Conservation (phyloP, 2,113 vertebrate species). For the Austrofundulus limnaeus region DNA sequence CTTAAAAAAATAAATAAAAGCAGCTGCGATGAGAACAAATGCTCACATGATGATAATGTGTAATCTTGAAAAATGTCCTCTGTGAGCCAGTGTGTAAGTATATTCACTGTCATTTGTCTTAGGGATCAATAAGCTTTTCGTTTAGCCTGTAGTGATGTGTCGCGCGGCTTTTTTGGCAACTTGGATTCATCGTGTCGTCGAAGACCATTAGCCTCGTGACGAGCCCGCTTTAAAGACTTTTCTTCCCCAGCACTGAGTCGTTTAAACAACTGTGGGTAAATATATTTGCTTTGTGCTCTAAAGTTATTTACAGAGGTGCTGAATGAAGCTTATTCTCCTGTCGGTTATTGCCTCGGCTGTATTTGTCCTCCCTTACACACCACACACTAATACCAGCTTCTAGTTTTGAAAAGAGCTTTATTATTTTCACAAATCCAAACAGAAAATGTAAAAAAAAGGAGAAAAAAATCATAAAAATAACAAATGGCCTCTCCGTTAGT, state of each 20-base stretch:
- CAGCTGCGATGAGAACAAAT: not conserved
- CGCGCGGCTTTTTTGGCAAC: constrained; percentile 91
- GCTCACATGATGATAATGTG: not conserved
- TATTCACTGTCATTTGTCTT: constrained; percentile 89
- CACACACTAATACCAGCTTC: constrained; percentile 29
- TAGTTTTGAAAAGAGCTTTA: constrained; percentile 51
- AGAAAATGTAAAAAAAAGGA: constrained; percentile 36
- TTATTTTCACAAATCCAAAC: constrained; percentile 71
- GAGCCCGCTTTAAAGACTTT: not conserved
- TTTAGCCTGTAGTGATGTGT: constrained; percentile 85
- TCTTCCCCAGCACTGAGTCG: not conserved
- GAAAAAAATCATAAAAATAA: constrained; percentile 54
- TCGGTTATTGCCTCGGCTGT: constrained; percentile 28
- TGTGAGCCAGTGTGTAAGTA: constrained; percentile 77
- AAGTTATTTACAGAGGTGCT: constrained; percentile 4
- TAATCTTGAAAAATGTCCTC: constrained; percentile 7
- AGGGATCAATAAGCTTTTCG: constrained; percentile 91
- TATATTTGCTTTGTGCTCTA: not conserved
- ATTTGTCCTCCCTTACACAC: constrained; percentile 24
- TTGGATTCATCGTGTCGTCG: constrained; percentile 85
- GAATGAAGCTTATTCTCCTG: constrained; percentile 16
- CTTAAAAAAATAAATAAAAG: not conserved
- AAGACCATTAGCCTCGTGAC: constrained; percentile 59
- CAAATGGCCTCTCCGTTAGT: constrained; percentile 31
- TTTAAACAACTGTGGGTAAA: constrained; percentile 2